Percentiles rank a stretch among this genome's conserved stretches.
Evolutionary conservation across 2,113 vertebrate species (phyloP).

Genomic region (Semicossyphus pulcher): DNA sequence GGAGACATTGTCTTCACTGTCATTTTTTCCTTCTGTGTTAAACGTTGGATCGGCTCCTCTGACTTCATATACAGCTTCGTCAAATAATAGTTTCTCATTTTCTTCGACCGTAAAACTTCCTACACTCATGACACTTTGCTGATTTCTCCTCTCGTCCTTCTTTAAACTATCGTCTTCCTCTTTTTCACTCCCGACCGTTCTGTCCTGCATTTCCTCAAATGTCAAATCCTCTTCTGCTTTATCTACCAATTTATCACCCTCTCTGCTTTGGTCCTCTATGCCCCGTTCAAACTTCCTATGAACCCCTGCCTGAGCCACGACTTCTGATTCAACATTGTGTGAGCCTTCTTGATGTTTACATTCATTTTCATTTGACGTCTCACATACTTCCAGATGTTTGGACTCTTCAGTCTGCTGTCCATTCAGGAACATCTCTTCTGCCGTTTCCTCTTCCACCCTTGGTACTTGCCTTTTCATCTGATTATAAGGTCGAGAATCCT

Average conservation of each 20-base stretch:
- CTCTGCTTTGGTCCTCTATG: conserved; percentile 4
- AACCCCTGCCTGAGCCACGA: not conserved
- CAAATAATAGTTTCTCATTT: not conserved
- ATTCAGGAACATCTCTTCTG: conserved; percentile 27
- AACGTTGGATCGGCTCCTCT: not conserved
- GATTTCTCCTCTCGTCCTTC: not conserved
- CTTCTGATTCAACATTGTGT: conserved; percentile 9
- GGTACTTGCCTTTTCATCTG: conserved; percentile 17
- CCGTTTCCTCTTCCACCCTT: conserved; percentile 59
- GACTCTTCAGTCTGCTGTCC: conserved; percentile 12
- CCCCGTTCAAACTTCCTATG: conserved; percentile 11
- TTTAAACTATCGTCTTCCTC: not conserved
- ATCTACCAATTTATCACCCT: not conserved
- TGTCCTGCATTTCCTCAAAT: not conserved
- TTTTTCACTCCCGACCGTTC: not conserved
- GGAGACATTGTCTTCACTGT: not conserved
- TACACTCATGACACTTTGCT: not conserved
- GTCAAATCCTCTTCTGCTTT: not conserved
- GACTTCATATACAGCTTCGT: not conserved
- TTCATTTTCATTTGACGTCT: not conserved
- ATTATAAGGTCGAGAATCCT: conserved; percentile 39
- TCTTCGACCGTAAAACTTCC: not conserved
- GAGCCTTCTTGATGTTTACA: not conserved
- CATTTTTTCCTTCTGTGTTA: not conserved
- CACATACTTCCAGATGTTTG: not conserved